Base-by-base conservation (phyloP, 1,140 invertebrate species). In the Zelostemma sp. region DNA sequence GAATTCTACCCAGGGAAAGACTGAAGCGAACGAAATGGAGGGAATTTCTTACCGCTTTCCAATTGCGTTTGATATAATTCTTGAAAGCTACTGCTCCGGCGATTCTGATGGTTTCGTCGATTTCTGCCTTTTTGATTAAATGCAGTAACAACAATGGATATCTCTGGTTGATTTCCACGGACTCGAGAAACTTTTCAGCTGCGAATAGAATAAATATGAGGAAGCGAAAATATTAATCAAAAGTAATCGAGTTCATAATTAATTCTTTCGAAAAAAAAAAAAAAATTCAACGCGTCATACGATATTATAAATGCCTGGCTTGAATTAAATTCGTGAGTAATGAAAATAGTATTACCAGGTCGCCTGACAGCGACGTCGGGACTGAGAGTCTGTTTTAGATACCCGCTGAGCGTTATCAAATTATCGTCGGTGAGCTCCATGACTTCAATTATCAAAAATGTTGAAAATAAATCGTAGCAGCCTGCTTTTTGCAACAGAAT, bases 21-120 rank as follows among this genome's bases (percentile, higher is more conserved):
- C n/a, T n/a, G n/a, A n/a, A n/a, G n/a, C n/a, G n/a, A n/a, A n/a
- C n/a, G n/a, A n/a, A n/a, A n/a, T n/a, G n/a, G n/a, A n/a, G n/a
- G n/a, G n/a, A n/a, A n/a, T n/a, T n/a, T n/a, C n/a, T 87, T 87
- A 96, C 94, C 73, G 93, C 87, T 86, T 90, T 89, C 97, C 97
- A 99, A 86, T 98, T 97, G 53, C 95, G 87, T 83, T 98, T 98
- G 4, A 98, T 90, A 82, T 93, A 97, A 84, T 99, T 99, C 83
- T 99, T 99, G 77, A 99, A 97, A 11, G 93, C 92, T 71, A 99
- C 92, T 40, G 96, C 92, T 43, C 94, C 95, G 31, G 95, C 93
- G 38, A 97, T 87, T 74, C 95, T 88, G 45, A 98, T 93, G 4
- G 92, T 93, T 62, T 92, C 84, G 68, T 96, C 92, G 17, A 93